Conservation (phyloP, 2,797 vertebrate species). For the Pristis pectinata region DNA sequence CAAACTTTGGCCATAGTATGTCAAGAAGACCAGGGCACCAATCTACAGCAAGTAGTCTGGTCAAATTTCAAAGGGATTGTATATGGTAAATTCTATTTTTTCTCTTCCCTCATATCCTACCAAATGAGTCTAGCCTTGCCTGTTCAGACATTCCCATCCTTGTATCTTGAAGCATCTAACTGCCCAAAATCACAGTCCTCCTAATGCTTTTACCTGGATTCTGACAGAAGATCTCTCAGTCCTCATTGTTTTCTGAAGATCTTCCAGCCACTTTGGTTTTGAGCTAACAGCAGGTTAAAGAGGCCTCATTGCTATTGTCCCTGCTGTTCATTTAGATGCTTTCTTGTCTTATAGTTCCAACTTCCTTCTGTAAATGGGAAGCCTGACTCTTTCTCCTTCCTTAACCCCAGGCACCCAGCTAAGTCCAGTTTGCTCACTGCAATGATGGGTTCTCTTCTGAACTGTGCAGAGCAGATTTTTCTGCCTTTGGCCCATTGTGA, state of each 20-base stretch:
- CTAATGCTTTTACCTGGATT: neutral
- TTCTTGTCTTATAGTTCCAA: neutral
- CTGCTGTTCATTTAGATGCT: neutral
- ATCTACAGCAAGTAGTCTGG: neutral
- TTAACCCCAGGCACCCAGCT: neutral
- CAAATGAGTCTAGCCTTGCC: neutral
- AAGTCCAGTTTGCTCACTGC: neutral
- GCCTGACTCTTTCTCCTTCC: neutral
- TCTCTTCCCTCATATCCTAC: neutral
- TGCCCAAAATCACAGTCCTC: neutral
- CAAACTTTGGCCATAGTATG: neutral
- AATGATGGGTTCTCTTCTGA: neutral
- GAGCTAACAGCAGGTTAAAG: neutral
- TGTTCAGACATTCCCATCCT: neutral
- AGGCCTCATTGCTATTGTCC: neutral
- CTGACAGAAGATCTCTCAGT: neutral
- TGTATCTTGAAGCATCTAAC: neutral
- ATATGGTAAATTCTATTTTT: neutral
- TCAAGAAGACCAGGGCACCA: neutral
- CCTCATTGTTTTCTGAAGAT: neutral
- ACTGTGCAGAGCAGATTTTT: neutral
- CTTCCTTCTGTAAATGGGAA: neutral
- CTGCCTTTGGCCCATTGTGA: neutral
- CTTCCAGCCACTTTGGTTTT: neutral
- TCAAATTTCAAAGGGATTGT: neutral